These are phyloP conservation scores for Drosophila quadrilineata DNA, from an alignment of 1,140 invertebrate genomes.

Conservation along the genomic window DNA sequence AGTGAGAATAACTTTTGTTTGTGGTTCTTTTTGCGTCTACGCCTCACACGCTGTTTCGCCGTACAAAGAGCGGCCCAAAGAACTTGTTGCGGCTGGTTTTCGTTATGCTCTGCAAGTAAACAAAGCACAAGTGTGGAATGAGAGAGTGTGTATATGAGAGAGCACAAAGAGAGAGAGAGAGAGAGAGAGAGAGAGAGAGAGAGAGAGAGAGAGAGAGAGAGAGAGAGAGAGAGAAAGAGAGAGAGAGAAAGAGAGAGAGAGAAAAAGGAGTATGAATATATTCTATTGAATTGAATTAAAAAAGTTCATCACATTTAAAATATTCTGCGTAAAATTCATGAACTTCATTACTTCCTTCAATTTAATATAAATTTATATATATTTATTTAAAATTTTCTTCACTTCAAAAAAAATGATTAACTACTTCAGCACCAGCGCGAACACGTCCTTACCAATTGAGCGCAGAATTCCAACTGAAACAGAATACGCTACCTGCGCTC, in stretches of 20 bases:
- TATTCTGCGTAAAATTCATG: no score
- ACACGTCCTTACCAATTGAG: conserved; percentile 65
- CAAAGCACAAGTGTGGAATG: conserved; percentile 20
- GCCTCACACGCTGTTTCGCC: conserved; percentile 42
- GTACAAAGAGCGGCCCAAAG: conserved; percentile 47
- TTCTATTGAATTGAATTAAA: neutral
- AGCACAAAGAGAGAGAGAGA: neutral
- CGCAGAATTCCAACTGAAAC: conserved; percentile 65
- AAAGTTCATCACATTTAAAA: neutral
- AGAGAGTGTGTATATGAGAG: no score
- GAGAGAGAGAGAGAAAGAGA: neutral
- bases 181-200: neutral
- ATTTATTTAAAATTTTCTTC: neutral
- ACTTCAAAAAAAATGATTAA: neutral
- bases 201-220: neutral
- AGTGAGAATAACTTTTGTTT: conserved; percentile 44
- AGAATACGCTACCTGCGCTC: conserved; percentile 7
- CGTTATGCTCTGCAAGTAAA: conserved; percentile 19
- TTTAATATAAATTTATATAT: neutral
- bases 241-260: neutral
- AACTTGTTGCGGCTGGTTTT: conserved; percentile 4
- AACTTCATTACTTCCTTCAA: neutral
- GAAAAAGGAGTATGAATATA: neutral
- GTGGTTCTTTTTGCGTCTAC: conserved; percentile 36
- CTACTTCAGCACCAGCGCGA: conserved; percentile 6